A percentile compares a stretch with the other conserved stretches of the same genome.
Conservation (phyloP, 2,888 invertebrate species). For the Eucera pruinosa region DNA sequence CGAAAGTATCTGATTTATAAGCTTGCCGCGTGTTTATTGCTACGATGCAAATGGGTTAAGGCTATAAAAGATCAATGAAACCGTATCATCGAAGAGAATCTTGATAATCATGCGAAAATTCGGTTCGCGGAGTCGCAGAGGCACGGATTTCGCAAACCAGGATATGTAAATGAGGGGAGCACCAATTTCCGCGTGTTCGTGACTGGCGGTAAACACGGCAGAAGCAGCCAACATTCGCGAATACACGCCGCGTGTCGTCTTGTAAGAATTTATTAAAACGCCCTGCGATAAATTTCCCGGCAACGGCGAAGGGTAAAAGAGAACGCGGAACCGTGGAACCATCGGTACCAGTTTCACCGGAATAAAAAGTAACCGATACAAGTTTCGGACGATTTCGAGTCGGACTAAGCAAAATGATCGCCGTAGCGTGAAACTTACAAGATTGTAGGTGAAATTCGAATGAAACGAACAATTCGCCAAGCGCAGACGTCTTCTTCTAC, state of each 20-base stretch:
- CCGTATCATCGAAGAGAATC: neutral
- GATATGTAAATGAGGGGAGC: slow-evolving; percentile 59
- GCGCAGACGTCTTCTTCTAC: no score
- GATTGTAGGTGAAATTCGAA: slow-evolving; percentile 29
- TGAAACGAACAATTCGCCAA: slow-evolving; percentile 9
- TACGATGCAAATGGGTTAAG: no score
- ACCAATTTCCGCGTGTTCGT: slow-evolving; percentile 60
- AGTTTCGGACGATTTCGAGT: neutral
- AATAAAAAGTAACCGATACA: neutral
- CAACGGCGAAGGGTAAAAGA: neutral
- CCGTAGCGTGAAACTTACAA: neutral
- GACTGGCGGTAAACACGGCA: slow-evolving; percentile 22
- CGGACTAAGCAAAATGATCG: neutral
- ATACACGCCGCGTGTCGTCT: neutral
- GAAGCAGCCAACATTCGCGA: slow-evolving; percentile 26
- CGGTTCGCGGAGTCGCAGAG: slow-evolving; percentile 6
- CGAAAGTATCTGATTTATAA: no score
- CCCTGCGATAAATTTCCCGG: slow-evolving; percentile 12
- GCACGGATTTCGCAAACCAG: slow-evolving; percentile 20
- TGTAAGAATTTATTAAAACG: slow-evolving; percentile 34
- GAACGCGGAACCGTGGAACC: neutral
- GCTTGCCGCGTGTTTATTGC: no score
- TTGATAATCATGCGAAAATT: slow-evolving; percentile 7
- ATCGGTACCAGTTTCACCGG: neutral
- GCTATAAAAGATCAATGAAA: no score